Conservation (phyloP, 2,113 vertebrate genomes). For the Myrmecobius fasciatus region DNA sequence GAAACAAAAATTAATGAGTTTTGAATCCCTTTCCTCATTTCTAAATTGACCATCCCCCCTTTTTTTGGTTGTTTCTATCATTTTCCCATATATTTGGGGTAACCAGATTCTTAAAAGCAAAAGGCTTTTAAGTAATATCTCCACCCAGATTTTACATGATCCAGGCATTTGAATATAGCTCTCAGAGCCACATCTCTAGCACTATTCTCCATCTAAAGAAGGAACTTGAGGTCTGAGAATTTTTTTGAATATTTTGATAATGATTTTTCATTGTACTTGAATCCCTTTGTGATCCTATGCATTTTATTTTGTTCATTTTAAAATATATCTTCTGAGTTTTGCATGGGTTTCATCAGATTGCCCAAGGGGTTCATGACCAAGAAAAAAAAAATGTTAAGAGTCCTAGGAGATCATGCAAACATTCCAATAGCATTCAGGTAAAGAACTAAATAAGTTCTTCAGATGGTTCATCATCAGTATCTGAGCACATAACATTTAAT, state of each 20-base stretch:
- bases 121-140: not conserved
- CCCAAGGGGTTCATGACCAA: no score
- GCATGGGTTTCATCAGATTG: not conserved
- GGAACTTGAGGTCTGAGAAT: not conserved
- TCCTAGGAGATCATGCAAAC: not conserved
- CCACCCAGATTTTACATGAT: not conserved
- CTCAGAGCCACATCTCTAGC: not conserved
- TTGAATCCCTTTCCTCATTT: not conserved
- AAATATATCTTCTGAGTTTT: not conserved
- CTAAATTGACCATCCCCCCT: not conserved
- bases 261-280: not conserved
- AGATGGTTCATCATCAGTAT: not conserved
- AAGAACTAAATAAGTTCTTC: not conserved
- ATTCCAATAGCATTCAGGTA: not conserved
- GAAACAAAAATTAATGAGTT: not conserved
- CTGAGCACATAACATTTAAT: not conserved
- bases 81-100: not conserved
- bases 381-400: not conserved
- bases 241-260: not conserved
- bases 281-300: not conserved
- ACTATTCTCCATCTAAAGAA: not conserved
- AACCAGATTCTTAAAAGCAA: not conserved
- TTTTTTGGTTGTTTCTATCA: not conserved
- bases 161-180: not conserved
- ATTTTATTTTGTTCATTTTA: not conserved